phyloP scores from a whole-genome alignment of 2,888 invertebrate species.

The Erebia aethiops region DNA sequence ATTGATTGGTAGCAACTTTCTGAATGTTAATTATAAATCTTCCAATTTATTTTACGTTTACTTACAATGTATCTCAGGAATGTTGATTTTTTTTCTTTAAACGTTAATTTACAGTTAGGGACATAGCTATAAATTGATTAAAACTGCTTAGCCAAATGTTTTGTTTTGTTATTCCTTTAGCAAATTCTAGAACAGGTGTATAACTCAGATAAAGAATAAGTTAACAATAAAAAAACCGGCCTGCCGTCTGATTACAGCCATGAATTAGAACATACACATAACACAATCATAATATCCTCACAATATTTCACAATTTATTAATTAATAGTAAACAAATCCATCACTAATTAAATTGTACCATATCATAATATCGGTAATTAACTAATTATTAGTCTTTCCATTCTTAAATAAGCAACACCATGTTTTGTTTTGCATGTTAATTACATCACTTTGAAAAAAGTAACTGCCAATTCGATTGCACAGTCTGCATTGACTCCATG shows the following conservation, averaged over 20 bases:
- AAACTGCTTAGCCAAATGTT: neutral
- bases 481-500: too few relatives aligned
- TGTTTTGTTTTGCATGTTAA: neutral
- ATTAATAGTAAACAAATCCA: slow-evolving; percentile 10
- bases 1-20: too few relatives aligned
- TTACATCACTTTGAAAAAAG: neutral
- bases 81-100: slow-evolving; percentile 24
- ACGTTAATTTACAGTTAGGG: neutral
- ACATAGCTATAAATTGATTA: neutral
- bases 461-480: too few relatives aligned
- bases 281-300: slow-evolving; percentile 6
- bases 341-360: slow-evolving; percentile 34
- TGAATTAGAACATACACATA: neutral
- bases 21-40: too few relatives aligned
- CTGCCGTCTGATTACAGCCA: neutral
- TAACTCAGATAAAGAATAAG: too few relatives aligned
- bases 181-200: too few relatives aligned
- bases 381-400: neutral
- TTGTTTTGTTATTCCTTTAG: neutral
- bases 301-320: slow-evolving; percentile 6
- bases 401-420: slow-evolving; percentile 19
- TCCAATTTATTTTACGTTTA: slow-evolving; percentile 6
- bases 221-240: neutral
- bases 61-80: slow-evolving; percentile 31
- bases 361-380: slow-evolving; percentile 18